phyloP scores from a whole-genome alignment of 2,888 invertebrate species.

The Nemurella pictetii region DNA sequence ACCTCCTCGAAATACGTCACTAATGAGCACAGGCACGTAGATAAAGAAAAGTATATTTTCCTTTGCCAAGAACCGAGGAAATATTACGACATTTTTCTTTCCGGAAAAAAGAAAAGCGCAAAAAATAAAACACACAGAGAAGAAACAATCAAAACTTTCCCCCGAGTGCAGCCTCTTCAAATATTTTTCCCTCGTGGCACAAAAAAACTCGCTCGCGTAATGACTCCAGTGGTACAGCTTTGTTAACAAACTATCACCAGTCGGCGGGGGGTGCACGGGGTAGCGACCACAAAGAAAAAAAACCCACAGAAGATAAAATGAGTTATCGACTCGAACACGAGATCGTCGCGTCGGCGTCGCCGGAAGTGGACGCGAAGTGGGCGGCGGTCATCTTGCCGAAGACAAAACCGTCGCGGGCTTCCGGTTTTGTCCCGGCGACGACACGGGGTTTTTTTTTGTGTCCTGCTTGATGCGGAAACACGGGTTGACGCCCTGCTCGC shows the following conservation, averaged over 20 bases:
- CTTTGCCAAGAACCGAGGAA: not conserved
- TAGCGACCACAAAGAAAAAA: not conserved
- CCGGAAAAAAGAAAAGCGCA: not conserved
- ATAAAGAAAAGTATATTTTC: not conserved
- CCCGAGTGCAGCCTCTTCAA: slow-evolving; percentile 26
- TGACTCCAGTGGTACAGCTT: slow-evolving; percentile 4
- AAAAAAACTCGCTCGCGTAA: slow-evolving; percentile 8
- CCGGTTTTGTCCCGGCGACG: not conserved
- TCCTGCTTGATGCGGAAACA: not conserved
- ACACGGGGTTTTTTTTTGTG: not conserved
- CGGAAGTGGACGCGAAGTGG: not conserved
- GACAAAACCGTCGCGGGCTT: not conserved
- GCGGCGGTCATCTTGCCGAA: not conserved
- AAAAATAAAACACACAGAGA: not conserved
- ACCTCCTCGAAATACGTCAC: not conserved
- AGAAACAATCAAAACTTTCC: slow-evolving; percentile 30
- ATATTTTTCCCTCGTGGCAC: not conserved
- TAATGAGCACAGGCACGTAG: not conserved
- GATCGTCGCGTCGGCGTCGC: not conserved
- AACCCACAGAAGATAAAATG: not conserved
- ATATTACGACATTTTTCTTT: not conserved
- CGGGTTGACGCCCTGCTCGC: not conserved
- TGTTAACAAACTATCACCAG: not conserved
- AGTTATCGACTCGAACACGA: not conserved
- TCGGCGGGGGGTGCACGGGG: not conserved